Percentiles rank a stretch among this genome's conserved stretches.
phyloP scores from a whole-genome alignment of 2,113 vertebrate species.

The Lophius piscatorius region DNA sequence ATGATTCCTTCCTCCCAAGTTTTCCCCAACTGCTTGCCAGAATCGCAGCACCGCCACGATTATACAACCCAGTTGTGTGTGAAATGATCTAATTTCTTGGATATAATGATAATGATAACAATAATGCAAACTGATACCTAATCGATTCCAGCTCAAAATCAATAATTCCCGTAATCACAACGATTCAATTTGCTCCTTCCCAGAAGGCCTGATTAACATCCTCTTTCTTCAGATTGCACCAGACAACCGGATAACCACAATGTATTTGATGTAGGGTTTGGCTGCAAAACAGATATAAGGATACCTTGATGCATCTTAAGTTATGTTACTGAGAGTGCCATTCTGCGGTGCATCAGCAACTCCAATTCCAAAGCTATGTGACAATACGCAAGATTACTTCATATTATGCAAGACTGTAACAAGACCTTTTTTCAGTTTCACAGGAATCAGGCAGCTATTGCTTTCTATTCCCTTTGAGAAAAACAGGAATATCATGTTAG shows the following conservation, averaged over 20 bases:
- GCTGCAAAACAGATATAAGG: background rate
- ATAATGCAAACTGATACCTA: background rate
- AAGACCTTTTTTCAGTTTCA: background rate
- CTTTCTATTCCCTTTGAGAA: too few relatives aligned
- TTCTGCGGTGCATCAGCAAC: background rate
- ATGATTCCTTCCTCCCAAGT: constrained; percentile 46
- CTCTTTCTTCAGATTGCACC: background rate
- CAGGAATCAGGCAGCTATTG: background rate
- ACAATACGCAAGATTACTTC: too few relatives aligned
- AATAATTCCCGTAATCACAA: constrained; percentile 29
- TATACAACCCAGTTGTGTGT: constrained; percentile 46
- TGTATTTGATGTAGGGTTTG: background rate
- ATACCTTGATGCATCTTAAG: too few relatives aligned
- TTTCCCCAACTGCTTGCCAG: constrained; percentile 43
- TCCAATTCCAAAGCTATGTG: too few relatives aligned
- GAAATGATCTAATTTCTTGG: constrained; percentile 28
- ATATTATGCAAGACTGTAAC: background rate
- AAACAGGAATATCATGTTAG: too few relatives aligned
- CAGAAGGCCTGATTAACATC: background rate
- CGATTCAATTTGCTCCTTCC: background rate
- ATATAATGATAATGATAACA: constrained; percentile 17
- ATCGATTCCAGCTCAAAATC: constrained; percentile 16
- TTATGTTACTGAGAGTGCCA: too few relatives aligned
- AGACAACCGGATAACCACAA: background rate
- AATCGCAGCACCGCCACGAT: constrained; percentile 38